Conservation (phyloP, 2,888 invertebrate species). For the Candidula unifasciata region DNA sequence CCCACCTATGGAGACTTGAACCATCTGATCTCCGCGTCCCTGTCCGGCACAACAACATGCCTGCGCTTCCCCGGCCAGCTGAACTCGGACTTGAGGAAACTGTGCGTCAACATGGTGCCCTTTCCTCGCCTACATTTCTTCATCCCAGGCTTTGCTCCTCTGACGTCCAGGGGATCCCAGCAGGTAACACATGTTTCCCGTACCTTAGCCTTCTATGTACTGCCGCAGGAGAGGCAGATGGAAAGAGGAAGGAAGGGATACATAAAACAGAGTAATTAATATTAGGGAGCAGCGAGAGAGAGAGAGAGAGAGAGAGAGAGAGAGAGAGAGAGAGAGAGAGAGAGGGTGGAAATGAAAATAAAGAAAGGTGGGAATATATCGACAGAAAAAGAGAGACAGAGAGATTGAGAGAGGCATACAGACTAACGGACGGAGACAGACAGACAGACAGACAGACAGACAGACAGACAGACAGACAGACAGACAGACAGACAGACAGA, state of each 20-base stretch:
- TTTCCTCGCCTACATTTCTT: conserved; percentile 51
- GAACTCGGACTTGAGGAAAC: conserved; percentile 50
- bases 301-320: too few species aligned
- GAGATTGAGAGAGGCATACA: too few species aligned
- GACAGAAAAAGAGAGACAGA: too few species aligned
- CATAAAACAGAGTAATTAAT: too few species aligned
- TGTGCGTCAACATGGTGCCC: conserved; percentile 51
- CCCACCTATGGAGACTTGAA: conserved; percentile 55
- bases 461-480: not conserved
- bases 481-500: not conserved
- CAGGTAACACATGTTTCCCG: conserved; percentile 16
- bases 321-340: too few species aligned
- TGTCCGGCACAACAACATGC: conserved; percentile 55
- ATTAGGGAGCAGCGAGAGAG: too few species aligned
- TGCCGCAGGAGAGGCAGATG: too few species aligned
- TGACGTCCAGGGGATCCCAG: conserved; percentile 48
- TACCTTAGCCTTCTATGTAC: not conserved
- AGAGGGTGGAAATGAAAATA: too few species aligned
- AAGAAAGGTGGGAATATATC: too few species aligned
- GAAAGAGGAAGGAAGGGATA: too few species aligned
- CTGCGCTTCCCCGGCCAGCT: conserved; percentile 54
- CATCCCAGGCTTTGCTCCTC: conserved; percentile 51
- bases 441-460: too few species aligned
- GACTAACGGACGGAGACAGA: too few species aligned
- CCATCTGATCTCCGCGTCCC: conserved; percentile 55